Base-by-base conservation (phyloP, 1,140 invertebrate species). In the Acromyrmex charruanus region DNA sequence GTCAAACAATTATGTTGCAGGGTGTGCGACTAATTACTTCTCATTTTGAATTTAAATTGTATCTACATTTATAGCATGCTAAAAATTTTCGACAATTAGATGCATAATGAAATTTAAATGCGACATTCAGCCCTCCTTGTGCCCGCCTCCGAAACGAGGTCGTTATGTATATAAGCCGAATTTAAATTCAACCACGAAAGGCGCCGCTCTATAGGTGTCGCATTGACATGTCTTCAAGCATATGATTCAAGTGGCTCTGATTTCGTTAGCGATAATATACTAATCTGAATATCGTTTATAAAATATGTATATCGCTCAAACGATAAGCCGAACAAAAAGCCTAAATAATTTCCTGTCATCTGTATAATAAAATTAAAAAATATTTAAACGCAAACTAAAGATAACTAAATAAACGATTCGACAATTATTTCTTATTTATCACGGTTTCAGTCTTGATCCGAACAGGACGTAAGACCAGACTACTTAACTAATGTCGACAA, bases 61-160 rank as follows among this genome's bases (percentile, higher is more conserved):
- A 18, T n/a, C n/a, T 2, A 61, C 39, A 44, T 74, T 72, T 31
- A 25, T 51, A 49, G 10, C 66, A 49, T 10, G 21, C 1, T 59
- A 72, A 58, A 72, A 59, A 59, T 69, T 21, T 18, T 12, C 21
- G 51, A 71, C 69, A 82, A 84, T 84, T 74, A 84, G 49, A 75
- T 49, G 55, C 44, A 25, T 35, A 51, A 61, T 84, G 71, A 84
- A 84, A 75, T 84, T 84, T 75, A 58, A 25, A 81, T 71, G 18
- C 55, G 25, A 31, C 39, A 74, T 74, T 61, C 25, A 53, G 10
- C 2, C 21, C 55, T 59, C 53, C 49, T 28, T 69, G 65, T 69
- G 31, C 49, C 58, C 28, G 10, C 31, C 14, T 71, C 31, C 10
- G 49, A 65, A 75, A 84, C 28, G 69, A 74, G 5, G 49, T 51